Base-by-base conservation (phyloP, 1,140 invertebrate genomes). In the Pseudoatta argentina region DNA sequence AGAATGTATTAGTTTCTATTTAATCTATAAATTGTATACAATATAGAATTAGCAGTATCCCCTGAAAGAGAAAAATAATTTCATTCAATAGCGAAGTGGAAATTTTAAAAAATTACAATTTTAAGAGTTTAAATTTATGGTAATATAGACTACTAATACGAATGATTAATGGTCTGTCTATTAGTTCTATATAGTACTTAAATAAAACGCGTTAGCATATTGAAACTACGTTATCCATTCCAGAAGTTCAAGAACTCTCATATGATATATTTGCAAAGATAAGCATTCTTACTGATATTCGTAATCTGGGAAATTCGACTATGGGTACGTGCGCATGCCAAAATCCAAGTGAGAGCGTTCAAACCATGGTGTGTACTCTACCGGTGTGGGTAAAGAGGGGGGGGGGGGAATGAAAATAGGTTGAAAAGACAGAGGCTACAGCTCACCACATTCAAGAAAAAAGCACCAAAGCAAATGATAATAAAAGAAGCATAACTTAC, bases 401-500 rank as follows among this genome's bases (percentile, higher is more conserved):
- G 21, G 61, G 30, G 53, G 21, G 61, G 16, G 4, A 34, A 61
- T 57, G 39, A 72, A 34, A 69, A 61, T 14, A 73, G 30, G 27
- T 75, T 61, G 78, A 72, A 79, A 75, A 86, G 77, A 82, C 48
- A 73, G 21, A 90, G 89, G 77, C 89, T 88, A 66, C 57, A 91
- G 91, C 91, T 92, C 91, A 93, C 91, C 91, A 92, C 87, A 92
- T 92, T 89, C 90, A 92, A 76, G 77, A 91, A 81, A 89, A 89
- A 91, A 90, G 89, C 89, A 88, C 90, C 86, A 88, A 90, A 95
- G 95, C 95, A 95, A 95, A 95, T 95, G 92, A 95, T 95, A 95
- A 94, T 95, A 95, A 94, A 95, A 95, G 94, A 95, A 95, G 94
- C 94, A 95, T 95, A 95, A 95, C 95, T 95, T 95, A 95, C 95